These are phyloP conservation scores for Aphis craccivora DNA, from an alignment of 1,140 invertebrate species.

Conservation along the genomic window DNA sequence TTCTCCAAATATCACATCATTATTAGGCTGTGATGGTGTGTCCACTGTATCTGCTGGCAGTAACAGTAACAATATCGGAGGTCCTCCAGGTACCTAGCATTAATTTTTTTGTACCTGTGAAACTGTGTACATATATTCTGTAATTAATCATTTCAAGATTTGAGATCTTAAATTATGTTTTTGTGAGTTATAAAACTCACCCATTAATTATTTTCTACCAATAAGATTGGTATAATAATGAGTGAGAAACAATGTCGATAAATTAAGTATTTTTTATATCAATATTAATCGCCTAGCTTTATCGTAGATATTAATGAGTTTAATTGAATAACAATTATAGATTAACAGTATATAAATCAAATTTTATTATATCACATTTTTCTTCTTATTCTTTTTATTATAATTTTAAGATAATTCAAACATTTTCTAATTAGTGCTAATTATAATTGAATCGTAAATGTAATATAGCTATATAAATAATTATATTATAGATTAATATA, in stretches of 20 bases:
- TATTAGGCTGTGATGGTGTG: not conserved
- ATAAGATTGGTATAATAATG: not conserved
- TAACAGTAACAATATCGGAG: slow-evolving; percentile 20
- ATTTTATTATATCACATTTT: not conserved
- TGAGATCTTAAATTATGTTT: not conserved
- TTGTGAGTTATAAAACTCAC: not conserved
- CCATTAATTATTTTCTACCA: not conserved
- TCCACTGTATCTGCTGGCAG: not conserved
- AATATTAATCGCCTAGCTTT: not conserved
- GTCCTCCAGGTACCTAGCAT: not conserved
- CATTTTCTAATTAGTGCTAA: not conserved
- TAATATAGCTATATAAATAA: not conserved
- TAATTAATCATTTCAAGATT: not conserved
- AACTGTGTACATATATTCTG: not conserved
- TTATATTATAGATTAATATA: not conserved
- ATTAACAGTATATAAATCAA: not conserved
- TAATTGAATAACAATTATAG: not conserved
- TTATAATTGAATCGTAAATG: not conserved
- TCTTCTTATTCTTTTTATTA: not conserved
- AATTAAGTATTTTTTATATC: not conserved
- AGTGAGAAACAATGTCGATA: not conserved
- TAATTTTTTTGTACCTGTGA: not conserved
- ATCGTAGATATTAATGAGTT: not conserved
- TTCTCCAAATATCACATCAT: slow-evolving; percentile 13
- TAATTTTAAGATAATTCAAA: not conserved